These are phyloP conservation scores for Lysiphlebus fabarum DNA, from an alignment of 1,140 invertebrate genomes.

Conservation along the genomic window DNA sequence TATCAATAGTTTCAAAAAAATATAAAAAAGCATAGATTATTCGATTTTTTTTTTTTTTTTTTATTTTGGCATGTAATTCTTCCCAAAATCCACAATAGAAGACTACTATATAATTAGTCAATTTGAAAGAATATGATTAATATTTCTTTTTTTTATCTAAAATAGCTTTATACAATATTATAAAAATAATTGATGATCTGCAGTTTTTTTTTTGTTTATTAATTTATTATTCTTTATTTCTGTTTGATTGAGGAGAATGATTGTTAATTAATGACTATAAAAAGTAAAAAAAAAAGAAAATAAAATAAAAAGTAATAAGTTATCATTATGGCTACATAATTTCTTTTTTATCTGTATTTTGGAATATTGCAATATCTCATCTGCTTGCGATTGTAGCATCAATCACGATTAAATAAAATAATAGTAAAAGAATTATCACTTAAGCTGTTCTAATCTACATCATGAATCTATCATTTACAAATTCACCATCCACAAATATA, in stretches of 20 bases:
- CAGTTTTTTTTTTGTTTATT: neutral
- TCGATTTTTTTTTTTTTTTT: too few relatives aligned
- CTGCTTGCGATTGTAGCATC: constrained; percentile 30
- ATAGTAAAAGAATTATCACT: constrained; percentile 13
- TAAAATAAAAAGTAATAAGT: neutral
- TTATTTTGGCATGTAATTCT: too few relatives aligned
- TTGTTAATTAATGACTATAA: constrained; percentile 24
- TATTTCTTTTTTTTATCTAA: too few relatives aligned
- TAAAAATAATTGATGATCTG: too few relatives aligned
- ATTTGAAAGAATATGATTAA: too few relatives aligned
- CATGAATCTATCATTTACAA: neutral
- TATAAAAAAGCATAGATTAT: too few relatives aligned
- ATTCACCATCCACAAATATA: too few relatives aligned
- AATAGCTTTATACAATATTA: too few relatives aligned
- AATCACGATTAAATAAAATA: constrained; percentile 19
- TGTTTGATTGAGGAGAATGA: constrained; percentile 1
- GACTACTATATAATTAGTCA: too few relatives aligned
- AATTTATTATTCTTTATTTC: constrained; percentile 1
- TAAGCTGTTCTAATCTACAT: neutral
- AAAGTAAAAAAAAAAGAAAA: constrained; percentile 10
- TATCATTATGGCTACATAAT: neutral
- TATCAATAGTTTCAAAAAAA: too few relatives aligned
- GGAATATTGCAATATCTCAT: constrained; percentile 50
- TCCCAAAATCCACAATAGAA: too few relatives aligned
- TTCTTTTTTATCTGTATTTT: constrained; percentile 12